phyloP scores from a whole-genome alignment of 2,888 invertebrate species.

The Drosophila diplacantha region DNA sequence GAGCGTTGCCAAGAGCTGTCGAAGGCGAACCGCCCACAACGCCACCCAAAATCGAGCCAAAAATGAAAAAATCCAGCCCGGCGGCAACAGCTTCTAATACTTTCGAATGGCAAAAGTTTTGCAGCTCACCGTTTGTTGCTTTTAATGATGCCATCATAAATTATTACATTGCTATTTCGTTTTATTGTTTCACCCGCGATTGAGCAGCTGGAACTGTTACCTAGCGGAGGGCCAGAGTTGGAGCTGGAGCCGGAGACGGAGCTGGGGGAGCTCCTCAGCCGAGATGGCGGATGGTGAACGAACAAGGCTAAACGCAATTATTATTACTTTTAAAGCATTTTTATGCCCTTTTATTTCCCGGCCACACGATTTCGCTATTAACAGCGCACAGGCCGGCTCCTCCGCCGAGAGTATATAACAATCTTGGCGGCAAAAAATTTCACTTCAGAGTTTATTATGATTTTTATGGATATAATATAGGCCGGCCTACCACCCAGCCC shows the following conservation, averaged over 20 bases:
- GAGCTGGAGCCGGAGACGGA: neutral
- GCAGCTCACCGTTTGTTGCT: constrained; percentile 36
- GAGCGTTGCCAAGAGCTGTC: constrained; percentile 27
- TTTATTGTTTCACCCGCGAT: constrained; percentile 76
- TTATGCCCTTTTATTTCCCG: constrained; percentile 65
- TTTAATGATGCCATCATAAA: constrained; percentile 74
- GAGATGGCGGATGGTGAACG: constrained; percentile 16
- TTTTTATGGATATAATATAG: constrained; percentile 53
- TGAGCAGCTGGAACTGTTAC: constrained; percentile 56
- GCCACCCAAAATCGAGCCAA: constrained; percentile 6
- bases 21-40: constrained; percentile 10
- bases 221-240: constrained; percentile 7
- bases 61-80: constrained; percentile 1
- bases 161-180: constrained; percentile 75
- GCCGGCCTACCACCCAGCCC: constrained; percentile 17
- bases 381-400: constrained; percentile 30
- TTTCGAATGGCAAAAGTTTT: constrained; percentile 59
- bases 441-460: constrained; percentile 60
- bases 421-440: constrained; percentile 39
- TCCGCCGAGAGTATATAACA: constrained; percentile 26
- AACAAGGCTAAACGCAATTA: constrained; percentile 69
- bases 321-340: constrained; percentile 72
- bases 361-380: constrained; percentile 68
- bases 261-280: neutral
- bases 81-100: constrained; percentile 59